Base-by-base conservation (phyloP, 1,140 invertebrate species). In the Heliconius himera region DNA sequence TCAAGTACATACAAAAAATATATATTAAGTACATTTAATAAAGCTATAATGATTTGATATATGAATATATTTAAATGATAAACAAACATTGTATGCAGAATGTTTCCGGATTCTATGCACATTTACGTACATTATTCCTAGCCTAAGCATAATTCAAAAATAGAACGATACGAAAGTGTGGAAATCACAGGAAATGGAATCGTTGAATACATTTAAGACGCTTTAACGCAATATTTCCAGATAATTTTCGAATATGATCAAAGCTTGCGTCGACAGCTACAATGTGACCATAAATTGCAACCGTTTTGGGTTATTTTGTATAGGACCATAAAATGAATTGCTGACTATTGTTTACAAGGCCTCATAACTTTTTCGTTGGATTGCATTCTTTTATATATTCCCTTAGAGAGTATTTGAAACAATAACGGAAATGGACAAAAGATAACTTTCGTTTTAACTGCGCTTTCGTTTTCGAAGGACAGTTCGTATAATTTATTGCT, bases 401-500 rank as follows among this genome's bases (percentile, higher is more conserved):
- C 33, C 20, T 18, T 70, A 8, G 56, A 46, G 49, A 77, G 56
- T 75, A 36, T 79, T 74, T 71, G 33, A 79, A 81, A 82, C 73
- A 81, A 85, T 76, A 83, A 71, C 51, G 29, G 46, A 60, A 73
- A 26, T 70, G 70, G 49, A 84, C 81, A 84, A 85, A 82, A 81
- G 60, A 3, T 70, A 66, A 84, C 83, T 86, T 86, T 84, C 83
- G 70, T 82, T 86, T 84, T 84, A 80, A 83, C 74, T 74, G 77
- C 77, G 78, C 81, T 85, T 84, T 84, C 80, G 18, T 81, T 86
- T 84, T 86, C 83, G 77, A 80, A 75, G 72, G 78, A 80, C 38
- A 80, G 46, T 66, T 66, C 38, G 16, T 66, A 76, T 84, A 83
- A 83, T 86, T 86, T 85, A 85, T 84, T 79, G 77, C 74, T 73